Evolutionary conservation across 2,888 invertebrate species (phyloP), one percentile per base, ranked within the genome.

Genomic region (Epirrita christyi): DNA sequence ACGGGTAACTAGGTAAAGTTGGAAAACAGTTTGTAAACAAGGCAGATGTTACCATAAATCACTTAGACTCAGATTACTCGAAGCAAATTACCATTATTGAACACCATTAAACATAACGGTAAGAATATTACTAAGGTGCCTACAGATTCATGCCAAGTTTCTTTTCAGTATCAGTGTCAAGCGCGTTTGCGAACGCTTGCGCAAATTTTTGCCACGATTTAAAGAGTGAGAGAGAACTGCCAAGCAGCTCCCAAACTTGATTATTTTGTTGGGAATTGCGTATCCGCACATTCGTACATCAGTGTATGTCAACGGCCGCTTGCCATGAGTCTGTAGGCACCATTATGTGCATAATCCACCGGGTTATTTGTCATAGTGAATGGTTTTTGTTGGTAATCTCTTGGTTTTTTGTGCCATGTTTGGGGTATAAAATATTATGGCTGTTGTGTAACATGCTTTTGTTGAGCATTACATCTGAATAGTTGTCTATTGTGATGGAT

Each of bases 391-490:
- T 65, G 58, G 67, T 83, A 86, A 83, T 81, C 81, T 78, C 71
- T 58, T 46, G 59, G 59, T 79, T 83, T 85, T 83, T 83, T 71
- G 61, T 53, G 27, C 28, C 60, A 64, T 76, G 74, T 80, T 80
- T 78, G 75, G 76, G 76, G 73, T 79, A 78, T 74, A 81, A 80
- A 79, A 73, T 71, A 80, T 77, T 78, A 57, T 27, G 46, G 70
- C 68, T 86, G 84, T 88, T 88, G 78, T 78, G 74, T 75, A 85
- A 88, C 83, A 81, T 66, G 67, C 78, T 62, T 80, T 89, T 89
- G 86, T 90, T 68, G 66, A 56, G 75, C 78, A 75, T 67, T 69
- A 70, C 71, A 72, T 73, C 68, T 75, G 71, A 81, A 82, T 80
- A 73, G 70, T 68, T 68, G 65, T 71, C 82, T 64, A 80, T 87